Conservation (phyloP, 2,113 vertebrate species). For the Glaucidium brasilianum region DNA sequence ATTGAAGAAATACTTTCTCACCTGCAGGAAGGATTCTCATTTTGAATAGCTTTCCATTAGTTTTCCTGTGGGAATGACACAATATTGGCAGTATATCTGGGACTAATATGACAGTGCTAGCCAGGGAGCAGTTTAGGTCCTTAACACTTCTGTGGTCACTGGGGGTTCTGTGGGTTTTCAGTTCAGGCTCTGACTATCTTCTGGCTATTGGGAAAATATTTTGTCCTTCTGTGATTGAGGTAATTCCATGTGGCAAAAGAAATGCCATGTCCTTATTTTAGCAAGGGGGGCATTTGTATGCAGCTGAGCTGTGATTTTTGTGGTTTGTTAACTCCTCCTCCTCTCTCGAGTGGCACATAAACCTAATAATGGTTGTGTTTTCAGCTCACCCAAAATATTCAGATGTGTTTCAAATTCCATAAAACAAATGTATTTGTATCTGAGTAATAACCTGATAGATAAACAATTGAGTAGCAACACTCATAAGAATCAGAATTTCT, state of each 20-base stretch:
- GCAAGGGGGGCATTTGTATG: background rate
- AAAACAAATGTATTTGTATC: background rate
- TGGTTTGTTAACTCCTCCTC: background rate
- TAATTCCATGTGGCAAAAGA: background rate
- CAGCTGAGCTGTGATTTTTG: background rate
- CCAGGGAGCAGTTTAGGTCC: background rate
- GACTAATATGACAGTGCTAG: background rate
- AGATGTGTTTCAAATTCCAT: background rate
- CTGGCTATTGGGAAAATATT: background rate
- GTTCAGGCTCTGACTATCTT: background rate
- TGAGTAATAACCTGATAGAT: background rate
- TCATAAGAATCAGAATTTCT: background rate
- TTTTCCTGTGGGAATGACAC: constrained; percentile 13
- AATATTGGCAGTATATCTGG: constrained; percentile 11
- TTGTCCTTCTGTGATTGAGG: background rate
- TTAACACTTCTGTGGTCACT: background rate
- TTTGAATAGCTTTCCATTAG: constrained; percentile 48
- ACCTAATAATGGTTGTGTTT: background rate
- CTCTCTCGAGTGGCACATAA: background rate
- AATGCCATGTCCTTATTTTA: background rate
- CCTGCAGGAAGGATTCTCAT: constrained; percentile 26
- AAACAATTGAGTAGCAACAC: background rate
- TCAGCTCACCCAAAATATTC: background rate
- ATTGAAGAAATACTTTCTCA: constrained; percentile 30
- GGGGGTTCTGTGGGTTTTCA: background rate